A percentile compares a stretch with the other conserved stretches of the same genome.
phyloP scores from a whole-genome alignment of 1,140 invertebrate species.

The Drosophila azteca region DNA sequence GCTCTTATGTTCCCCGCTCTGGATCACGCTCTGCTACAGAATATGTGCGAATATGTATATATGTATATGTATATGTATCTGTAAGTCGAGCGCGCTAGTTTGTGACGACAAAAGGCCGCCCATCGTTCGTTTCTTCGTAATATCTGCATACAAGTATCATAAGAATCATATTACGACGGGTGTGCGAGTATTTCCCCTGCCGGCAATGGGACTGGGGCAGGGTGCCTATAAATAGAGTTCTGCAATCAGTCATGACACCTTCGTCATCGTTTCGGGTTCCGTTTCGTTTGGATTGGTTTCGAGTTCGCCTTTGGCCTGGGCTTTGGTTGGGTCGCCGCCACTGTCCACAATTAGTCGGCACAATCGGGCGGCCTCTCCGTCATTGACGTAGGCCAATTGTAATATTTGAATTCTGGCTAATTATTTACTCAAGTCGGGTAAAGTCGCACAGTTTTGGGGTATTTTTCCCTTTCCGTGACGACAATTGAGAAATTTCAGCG shows the following conservation, averaged over 20 bases:
- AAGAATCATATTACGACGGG: too few species aligned
- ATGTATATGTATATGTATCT: too few species aligned
- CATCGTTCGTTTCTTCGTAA: background rate
- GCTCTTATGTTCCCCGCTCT: too few species aligned
- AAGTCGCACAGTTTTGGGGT: slow-evolving; percentile 17
- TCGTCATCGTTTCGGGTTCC: slow-evolving; percentile 20
- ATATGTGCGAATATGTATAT: slow-evolving; percentile 2
- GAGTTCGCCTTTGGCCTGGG: background rate
- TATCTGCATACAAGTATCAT: too few species aligned
- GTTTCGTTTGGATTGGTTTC: too few species aligned
- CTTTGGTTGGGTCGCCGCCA: slow-evolving; percentile 9
- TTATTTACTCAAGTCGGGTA: slow-evolving; percentile 37
- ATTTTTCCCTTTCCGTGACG: slow-evolving; percentile 38
- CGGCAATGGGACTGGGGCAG: background rate
- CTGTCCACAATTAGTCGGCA: slow-evolving; percentile 56
- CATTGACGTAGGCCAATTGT: slow-evolving; percentile 38
- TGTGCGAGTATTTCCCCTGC: too few species aligned
- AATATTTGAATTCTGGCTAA: slow-evolving; percentile 8
- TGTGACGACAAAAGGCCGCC: slow-evolving; percentile 62
- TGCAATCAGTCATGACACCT: slow-evolving; percentile 49
- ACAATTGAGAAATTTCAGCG: slow-evolving; percentile 49
- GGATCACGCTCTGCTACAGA: background rate
- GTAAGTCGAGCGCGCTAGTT: background rate
- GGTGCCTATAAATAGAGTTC: slow-evolving; percentile 45
- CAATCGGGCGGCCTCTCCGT: slow-evolving; percentile 1